A percentile compares a stretch with the other conserved stretches of the same genome.
These are phyloP conservation scores for Pseudorhombus dupliciocellatus DNA, from an alignment of 2,113 vertebrate species.

Conservation along the genomic window DNA sequence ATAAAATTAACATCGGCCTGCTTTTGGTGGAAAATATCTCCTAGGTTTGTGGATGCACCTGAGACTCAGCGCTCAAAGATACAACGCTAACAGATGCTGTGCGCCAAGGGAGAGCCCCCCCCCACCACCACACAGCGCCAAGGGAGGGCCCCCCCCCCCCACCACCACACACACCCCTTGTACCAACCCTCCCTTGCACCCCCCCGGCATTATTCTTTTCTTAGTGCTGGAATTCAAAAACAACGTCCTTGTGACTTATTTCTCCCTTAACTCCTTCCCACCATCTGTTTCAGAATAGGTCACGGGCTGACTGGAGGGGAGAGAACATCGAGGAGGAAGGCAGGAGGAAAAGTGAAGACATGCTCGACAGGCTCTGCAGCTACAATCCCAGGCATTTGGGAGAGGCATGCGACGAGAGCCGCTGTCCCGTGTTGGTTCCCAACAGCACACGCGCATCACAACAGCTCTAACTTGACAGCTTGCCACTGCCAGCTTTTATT, in stretches of 20 bases:
- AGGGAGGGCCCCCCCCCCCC: slow-evolving; percentile 36
- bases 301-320: slow-evolving; percentile 37
- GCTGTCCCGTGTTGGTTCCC: slow-evolving; percentile 40
- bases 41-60: slow-evolving; percentile 53
- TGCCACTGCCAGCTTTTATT: slow-evolving; percentile 60
- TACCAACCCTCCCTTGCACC: slow-evolving; percentile 1
- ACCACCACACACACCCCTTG: neutral
- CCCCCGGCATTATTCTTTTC: slow-evolving; percentile 49
- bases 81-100: slow-evolving; percentile 66
- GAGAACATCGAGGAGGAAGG: slow-evolving; percentile 5
- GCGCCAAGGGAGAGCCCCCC: slow-evolving; percentile 38
- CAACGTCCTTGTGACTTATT: slow-evolving; percentile 72
- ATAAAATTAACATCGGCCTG: slow-evolving; percentile 27
- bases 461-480: slow-evolving; percentile 49
- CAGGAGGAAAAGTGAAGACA: slow-evolving; percentile 26
- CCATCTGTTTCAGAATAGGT: slow-evolving; percentile 72
- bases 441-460: slow-evolving; percentile 54
- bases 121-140: slow-evolving; percentile 10
- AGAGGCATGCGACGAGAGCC: slow-evolving; percentile 33
- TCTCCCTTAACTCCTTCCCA: slow-evolving; percentile 61
- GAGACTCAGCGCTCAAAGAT: slow-evolving; percentile 57
- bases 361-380: slow-evolving; percentile 35
- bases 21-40: slow-evolving; percentile 30
- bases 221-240: slow-evolving; percentile 67
- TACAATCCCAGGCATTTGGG: slow-evolving; percentile 37